phyloP scores from a whole-genome alignment of 2,797 vertebrate genomes.

The Rhinogobio ventralis region DNA sequence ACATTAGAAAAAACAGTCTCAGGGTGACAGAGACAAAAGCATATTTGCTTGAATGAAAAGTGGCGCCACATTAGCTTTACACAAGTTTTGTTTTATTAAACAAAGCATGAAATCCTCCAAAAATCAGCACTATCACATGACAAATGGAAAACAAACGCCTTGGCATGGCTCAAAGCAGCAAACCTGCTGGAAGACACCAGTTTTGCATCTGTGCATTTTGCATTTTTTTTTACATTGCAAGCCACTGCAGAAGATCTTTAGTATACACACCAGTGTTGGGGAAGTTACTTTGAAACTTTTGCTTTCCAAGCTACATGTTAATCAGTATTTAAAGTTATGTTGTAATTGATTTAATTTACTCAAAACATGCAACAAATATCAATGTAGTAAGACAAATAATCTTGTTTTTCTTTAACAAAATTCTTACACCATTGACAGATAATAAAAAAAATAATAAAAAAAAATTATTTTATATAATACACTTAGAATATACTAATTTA shows the following conservation, averaged over 20 bases:
- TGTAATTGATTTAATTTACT: neutral
- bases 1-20: conserved; percentile 54
- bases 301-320: neutral
- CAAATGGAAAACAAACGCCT: conserved; percentile 66
- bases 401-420: too few relatives aligned
- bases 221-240: neutral
- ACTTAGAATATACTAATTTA: neutral
- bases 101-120: conserved; percentile 66
- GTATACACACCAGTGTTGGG: neutral
- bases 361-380: too few relatives aligned
- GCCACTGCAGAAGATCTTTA: neutral
- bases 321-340: neutral
- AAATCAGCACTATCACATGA: conserved; percentile 68
- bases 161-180: conserved; percentile 28
- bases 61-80: conserved; percentile 71
- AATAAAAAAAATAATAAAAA: too few relatives aligned
- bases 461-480: too few relatives aligned
- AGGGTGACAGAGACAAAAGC: conserved; percentile 61
- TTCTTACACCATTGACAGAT: neutral
- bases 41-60: conserved; percentile 69
- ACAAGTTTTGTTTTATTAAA: conserved; percentile 70
- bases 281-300: neutral
- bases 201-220: conserved; percentile 22
- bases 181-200: conserved; percentile 27
- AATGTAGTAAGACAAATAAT: too few relatives aligned